A percentile compares a stretch with the other conserved stretches of the same genome.
phyloP scores from a whole-genome alignment of 2,113 vertebrate genomes.

The Hyperopisus bebe region DNA sequence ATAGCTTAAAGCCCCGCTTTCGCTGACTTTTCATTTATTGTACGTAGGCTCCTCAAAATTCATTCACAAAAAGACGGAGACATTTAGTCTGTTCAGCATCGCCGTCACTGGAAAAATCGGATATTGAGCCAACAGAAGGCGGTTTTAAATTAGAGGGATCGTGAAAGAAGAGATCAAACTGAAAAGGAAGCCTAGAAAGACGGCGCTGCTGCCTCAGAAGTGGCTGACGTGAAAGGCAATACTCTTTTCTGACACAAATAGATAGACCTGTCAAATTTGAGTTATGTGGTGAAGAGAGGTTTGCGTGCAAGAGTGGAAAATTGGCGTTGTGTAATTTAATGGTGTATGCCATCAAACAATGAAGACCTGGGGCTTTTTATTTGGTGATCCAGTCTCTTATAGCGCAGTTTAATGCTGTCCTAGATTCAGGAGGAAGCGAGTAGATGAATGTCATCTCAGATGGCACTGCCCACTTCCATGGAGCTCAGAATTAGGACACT shows the following conservation, averaged over 20 bases:
- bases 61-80: neutral
- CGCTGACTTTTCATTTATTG: neutral
- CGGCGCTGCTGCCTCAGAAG: neutral
- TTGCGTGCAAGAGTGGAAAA: neutral
- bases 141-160: neutral
- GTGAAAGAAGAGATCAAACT: neutral
- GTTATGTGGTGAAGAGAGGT: neutral
- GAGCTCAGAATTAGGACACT: slow-evolving; percentile 48
- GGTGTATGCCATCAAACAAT: neutral
- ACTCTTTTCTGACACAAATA: neutral
- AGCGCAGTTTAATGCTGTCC: slow-evolving; percentile 35
- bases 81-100: neutral
- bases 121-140: neutral
- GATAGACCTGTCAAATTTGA: neutral
- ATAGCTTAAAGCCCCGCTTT: neutral
- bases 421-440: slow-evolving; percentile 39
- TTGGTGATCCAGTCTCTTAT: neutral
- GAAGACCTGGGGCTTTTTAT: neutral
- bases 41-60: neutral
- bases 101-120: neutral
- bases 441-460: slow-evolving; percentile 45
- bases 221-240: neutral
- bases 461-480: slow-evolving; percentile 28
- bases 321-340: neutral
- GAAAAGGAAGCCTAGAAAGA: neutral